Evolutionary conservation across 2,797 vertebrate species (phyloP), one percentile per base, ranked within the genome.

Genomic region (Sebastes ruberrimus): DNA sequence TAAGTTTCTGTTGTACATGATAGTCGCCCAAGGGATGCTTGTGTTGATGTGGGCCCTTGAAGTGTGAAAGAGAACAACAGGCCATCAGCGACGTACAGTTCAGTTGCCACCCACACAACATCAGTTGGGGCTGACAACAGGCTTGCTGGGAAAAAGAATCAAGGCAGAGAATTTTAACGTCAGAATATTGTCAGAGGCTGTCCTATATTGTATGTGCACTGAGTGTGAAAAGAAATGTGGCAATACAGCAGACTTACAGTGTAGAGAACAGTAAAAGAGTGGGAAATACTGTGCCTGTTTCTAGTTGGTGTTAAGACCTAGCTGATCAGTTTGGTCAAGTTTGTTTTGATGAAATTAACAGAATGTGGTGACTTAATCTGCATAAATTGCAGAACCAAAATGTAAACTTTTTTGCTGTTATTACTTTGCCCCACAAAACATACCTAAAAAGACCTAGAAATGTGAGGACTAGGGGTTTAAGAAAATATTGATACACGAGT

Each of bases 1-100:
- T 64, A 18, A 22, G 35, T 46, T 74, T 79, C 66, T 82, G 55
- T 71, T 65, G 74, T 78, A 56, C 14, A 1, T 63, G 71, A 74
- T 71, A 9, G 33, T 81, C 63, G 74, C 74, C 72, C 65, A 42
- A 57, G 70, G 57, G 74, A 80, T 13, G 8, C 49, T 67, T 74
- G 63, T 84, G 64, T 82, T 83, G 60, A 76, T 82, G 71, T 70
- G 28, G 69, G 53, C 65, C 69, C 80, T 88, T 87, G 74, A 86
- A 82, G 77, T 82, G 57, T 79, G 66, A 85, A 73, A 80, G 67
- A 82, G 53, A 84, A 85, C 60, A 77, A 78, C 75, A 78, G 67
- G 73, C 84, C 68, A 84, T 79, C 80, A 81, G 63, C 27, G 16
- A 60, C n/a, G 42, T 49, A 71, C 68, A 80, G 10, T 74, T 64